These are phyloP conservation scores for Chinchilla lanigera DNA, from an alignment of 2,113 vertebrate species.

Conservation along the genomic window DNA sequence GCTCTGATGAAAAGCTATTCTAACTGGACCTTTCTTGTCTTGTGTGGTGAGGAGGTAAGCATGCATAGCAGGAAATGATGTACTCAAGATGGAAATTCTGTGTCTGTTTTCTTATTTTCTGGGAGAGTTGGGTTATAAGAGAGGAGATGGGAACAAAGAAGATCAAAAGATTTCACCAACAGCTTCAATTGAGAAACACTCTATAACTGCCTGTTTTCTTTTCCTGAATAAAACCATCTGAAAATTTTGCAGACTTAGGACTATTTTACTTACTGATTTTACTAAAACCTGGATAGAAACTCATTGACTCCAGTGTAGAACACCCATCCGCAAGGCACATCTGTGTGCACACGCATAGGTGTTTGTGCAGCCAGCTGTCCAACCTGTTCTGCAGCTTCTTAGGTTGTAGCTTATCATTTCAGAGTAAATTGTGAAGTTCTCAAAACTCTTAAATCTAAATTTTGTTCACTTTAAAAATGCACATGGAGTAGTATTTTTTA, in stretches of 20 bases:
- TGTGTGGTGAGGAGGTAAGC: background rate
- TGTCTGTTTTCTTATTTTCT: background rate
- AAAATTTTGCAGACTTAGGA: background rate
- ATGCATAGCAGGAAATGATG: background rate
- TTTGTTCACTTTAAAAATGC: background rate
- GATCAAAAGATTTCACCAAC: background rate
- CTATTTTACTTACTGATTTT: background rate
- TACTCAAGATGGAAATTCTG: background rate
- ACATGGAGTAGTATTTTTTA: background rate
- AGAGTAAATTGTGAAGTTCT: background rate
- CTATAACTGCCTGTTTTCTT: background rate
- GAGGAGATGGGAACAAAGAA: background rate
- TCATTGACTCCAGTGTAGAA: background rate
- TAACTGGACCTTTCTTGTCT: background rate
- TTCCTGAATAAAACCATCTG: background rate
- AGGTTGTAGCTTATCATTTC: background rate
- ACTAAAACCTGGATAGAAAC: background rate
- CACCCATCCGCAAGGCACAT: background rate
- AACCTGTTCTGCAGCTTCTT: background rate
- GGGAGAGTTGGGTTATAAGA: background rate
- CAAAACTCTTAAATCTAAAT: background rate
- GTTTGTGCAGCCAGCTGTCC: rapidly evolving
- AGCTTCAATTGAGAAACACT: background rate
- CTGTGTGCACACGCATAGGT: background rate
- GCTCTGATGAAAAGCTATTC: background rate